Base-by-base conservation (phyloP, 2,888 invertebrate species). In the Caenorhabditis sulstoni region DNA sequence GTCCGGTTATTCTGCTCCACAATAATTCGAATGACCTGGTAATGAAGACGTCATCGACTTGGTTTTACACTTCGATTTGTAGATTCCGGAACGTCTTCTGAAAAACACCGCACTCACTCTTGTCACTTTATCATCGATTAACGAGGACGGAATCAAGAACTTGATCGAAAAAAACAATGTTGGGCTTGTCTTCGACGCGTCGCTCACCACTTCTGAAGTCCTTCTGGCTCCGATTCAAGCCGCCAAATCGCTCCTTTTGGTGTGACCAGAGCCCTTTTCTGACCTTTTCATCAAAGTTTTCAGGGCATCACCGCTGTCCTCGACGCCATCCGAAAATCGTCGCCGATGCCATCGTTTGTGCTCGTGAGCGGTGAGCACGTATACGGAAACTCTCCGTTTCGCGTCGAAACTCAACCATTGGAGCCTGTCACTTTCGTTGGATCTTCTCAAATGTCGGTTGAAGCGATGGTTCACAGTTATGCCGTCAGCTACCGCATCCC, bases 391-490 rank as follows among this genome's bases (percentile, higher is more conserved):
- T 52, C 61, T 3, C 16, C 41, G 0, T 45, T 23, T 50, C 70
- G 75, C 23, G 37, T 49, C 53, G 83, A 81, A 50, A 75, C 59
- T 35, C 59, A 53, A 47, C 74, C 79, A 0, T 52, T 81, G 37
- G 47, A 61, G 11, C 86, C 86, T 0, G 39, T 68, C 3, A 61
- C 64, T 12, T 76, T 85, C 41, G 35, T 55, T 5, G 85, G 84
- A 9, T 79, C 87, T 3, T 80, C 84, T 12, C 73, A 81, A 58
- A 82, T 85, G 78, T 77, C 80, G 11, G 79, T 76, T 20, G 87
- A 87, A 50, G 86, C 87, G 3, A 85, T 87, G 81, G 77, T 81
- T n/a, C 86, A 87, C 55, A 84, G 85, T 23, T 87, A 87, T 58
- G 85, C 86, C 14, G 80, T 87, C 16, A 83, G 84, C 55, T 87